Evolutionary conservation across 2,113 vertebrate genomes (phyloP).

Genomic region (Seriola dumerili): DNA sequence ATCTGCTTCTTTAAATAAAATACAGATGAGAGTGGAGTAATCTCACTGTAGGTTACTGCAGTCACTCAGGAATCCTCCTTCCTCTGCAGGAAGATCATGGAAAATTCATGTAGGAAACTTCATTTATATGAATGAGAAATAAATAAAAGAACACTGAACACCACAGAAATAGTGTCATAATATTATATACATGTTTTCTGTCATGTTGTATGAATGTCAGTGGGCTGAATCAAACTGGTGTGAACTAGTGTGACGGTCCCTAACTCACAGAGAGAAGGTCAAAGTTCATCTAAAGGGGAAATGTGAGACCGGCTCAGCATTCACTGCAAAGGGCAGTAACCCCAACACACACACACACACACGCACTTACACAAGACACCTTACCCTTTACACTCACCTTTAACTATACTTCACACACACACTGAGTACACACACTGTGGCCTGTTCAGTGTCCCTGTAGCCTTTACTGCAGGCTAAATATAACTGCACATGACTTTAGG

Average conservation of each 20-base stretch:
- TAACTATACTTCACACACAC: conserved; percentile 37
- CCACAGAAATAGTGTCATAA: too few species aligned
- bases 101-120: too few species aligned
- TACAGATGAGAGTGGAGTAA: too few species aligned
- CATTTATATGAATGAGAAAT: too few species aligned
- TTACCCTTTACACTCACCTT: conserved; percentile 72
- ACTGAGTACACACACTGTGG: neutral
- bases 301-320: conserved; percentile 59
- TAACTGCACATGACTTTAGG: conserved; percentile 46
- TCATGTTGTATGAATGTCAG: too few species aligned
- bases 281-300: conserved; percentile 71
- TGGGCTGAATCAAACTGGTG: neutral
- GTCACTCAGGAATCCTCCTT: too few species aligned
- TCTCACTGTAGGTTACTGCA: too few species aligned
- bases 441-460: conserved; percentile 25
- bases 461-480: conserved; percentile 56
- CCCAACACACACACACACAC: conserved; percentile 42
- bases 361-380: conserved; percentile 29
- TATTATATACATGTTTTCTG: too few species aligned
- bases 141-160: too few species aligned
- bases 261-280: conserved; percentile 65
- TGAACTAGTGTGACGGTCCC: conserved; percentile 48
- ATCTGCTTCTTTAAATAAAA: too few species aligned
- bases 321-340: conserved; percentile 69
- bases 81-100: too few species aligned